Base-by-base conservation (phyloP, 1,140 invertebrate species). In the Sycophila sp. region DNA sequence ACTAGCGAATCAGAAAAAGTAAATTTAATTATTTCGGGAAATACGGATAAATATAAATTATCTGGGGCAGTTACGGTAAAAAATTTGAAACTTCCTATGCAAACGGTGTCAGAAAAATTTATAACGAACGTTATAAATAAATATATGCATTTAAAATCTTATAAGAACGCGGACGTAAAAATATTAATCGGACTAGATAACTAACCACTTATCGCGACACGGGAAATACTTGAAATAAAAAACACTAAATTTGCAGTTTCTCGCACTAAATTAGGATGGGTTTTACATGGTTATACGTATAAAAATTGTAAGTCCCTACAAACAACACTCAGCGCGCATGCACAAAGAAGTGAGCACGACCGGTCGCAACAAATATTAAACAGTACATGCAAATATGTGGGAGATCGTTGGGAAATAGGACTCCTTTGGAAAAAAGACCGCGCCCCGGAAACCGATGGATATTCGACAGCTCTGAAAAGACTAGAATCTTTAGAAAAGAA, bases 121-220 rank as follows among this genome's bases (percentile, higher is more conserved):
- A n/a, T n/a, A n/a, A n/a, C n/a, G n/a, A n/a, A n/a, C n/a, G n/a
- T n/a, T n/a, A n/a, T n/a, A n/a, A n/a, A n/a, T n/a, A 34, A 24
- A 24, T 3, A 38, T 2, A 11, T 71, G 3, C 17, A 28, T 0
- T 2, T 73, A 1, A 36, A 59, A 19, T 45, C 13, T 1, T 74
- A 74, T 19, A 1, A 28, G 0, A 24, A 53, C 0, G 58, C 36
- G 0, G 13, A 19, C n/a, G 65, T 70, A 8, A 72, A 59, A 15
- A 26, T 77, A 22, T 45, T 77, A 4, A 72, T 76, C 10, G 73
- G 75, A 0, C 73, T 74, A 49, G 75, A 72, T 36, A 49, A 74
- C 26, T 73, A 68, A 58, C 56, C 67, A 7, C 17, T 74, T 0
- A 36, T 73, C 2, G 7, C 51, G 0, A 19, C 73, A 6, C 8